These are phyloP conservation scores for Acrocyrtus sp. DNA, from an alignment of 2,888 invertebrate genomes.

Conservation along the genomic window DNA sequence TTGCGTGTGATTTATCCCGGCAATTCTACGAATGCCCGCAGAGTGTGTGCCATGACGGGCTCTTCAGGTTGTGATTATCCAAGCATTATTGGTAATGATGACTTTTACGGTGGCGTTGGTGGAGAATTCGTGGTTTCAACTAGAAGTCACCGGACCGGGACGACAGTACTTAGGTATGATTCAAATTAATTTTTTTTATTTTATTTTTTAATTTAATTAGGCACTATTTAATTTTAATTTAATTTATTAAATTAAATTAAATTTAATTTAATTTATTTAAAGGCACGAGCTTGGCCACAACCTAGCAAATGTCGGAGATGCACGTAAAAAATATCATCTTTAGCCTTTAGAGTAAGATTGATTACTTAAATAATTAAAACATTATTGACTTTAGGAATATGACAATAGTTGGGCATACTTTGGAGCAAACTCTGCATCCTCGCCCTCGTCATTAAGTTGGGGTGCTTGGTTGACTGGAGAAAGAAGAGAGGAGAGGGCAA, in stretches of 20 bases:
- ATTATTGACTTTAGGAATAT: conserved; percentile 50
- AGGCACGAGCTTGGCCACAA: conserved; percentile 51
- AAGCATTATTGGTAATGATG: conserved; percentile 59
- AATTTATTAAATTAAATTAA: neutral
- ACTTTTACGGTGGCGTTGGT: conserved; percentile 61
- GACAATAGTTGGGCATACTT: conserved; percentile 51
- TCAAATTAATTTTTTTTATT: too few relatives aligned
- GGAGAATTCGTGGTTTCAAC: conserved; percentile 62
- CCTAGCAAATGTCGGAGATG: conserved; percentile 53
- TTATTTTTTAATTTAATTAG: too few relatives aligned
- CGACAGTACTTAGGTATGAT: conserved; percentile 52
- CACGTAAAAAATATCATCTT: neutral
- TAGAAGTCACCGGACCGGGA: conserved; percentile 56
- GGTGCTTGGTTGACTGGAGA: conserved; percentile 48
- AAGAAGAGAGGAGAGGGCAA: conserved; percentile 50
- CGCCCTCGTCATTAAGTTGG: conserved; percentile 47
- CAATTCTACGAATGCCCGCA: conserved; percentile 52
- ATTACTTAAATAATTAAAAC: conserved; percentile 2
- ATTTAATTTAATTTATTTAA: neutral
- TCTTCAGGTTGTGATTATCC: conserved; percentile 59
- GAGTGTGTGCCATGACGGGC: conserved; percentile 55
- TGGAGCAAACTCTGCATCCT: conserved; percentile 55
- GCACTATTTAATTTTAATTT: neutral
- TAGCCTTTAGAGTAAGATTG: neutral
- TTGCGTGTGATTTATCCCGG: conserved; percentile 59